Conservation (phyloP, 2,888 invertebrate species). For the Sesamia inferens region DNA sequence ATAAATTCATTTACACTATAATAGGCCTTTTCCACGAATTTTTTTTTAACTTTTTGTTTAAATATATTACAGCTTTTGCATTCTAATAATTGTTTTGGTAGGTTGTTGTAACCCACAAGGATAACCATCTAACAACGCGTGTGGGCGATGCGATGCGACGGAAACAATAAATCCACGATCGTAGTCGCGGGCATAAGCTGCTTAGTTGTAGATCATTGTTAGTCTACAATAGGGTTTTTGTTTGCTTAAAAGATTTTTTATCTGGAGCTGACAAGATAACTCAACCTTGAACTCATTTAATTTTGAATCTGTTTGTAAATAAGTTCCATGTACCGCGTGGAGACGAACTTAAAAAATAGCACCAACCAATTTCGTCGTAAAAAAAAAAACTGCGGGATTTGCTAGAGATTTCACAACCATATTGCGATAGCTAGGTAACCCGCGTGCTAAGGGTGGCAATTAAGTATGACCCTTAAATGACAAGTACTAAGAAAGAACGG, state of each 20-base stretch:
- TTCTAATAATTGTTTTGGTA: no score
- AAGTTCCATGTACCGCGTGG: background rate
- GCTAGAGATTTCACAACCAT: no score
- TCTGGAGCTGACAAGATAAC: conserved; percentile 5
- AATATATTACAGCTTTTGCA: no score
- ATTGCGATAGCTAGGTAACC: no score
- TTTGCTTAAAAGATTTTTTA: conserved; percentile 3
- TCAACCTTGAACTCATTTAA: conserved; percentile 26
- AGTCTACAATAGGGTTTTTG: background rate
- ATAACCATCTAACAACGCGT: background rate
- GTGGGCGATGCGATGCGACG: background rate
- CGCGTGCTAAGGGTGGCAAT: no score
- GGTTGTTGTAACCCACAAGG: no score
- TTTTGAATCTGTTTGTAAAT: conserved; percentile 10
- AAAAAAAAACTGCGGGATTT: background rate
- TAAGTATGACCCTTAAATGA: no score
- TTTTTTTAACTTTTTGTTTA: no score
- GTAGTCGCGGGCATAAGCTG: background rate
- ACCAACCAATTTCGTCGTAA: background rate
- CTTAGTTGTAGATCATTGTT: background rate
- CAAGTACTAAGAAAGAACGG: no score
- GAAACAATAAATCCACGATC: background rate
- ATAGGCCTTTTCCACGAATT: no score
- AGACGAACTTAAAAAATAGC: background rate
- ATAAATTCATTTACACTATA: no score